phyloP scores from a whole-genome alignment of 2,113 vertebrate genomes.

The Oncorhynchus tshawytscha region DNA sequence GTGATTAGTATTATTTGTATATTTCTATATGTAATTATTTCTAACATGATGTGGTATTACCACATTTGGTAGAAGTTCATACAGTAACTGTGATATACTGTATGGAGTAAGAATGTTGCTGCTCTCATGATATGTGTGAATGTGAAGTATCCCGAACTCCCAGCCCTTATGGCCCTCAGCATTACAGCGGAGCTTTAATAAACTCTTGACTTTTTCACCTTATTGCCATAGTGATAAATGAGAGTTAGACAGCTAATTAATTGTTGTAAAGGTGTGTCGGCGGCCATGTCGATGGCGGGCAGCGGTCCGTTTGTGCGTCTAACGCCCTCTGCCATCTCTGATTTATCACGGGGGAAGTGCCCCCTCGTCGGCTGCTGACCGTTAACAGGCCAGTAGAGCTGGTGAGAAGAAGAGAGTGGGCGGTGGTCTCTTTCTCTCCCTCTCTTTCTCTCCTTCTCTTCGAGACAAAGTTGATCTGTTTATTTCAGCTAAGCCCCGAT shows the following conservation, averaged over 20 bases:
- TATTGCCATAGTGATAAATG: constrained; percentile 75
- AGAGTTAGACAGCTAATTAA: constrained; percentile 73
- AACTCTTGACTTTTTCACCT: constrained; percentile 80
- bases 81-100: constrained; percentile 22
- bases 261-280: constrained; percentile 58
- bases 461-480: constrained; percentile 27
- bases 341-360: constrained; percentile 68
- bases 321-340: constrained; percentile 64
- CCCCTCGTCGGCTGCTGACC: constrained; percentile 32
- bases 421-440: constrained; percentile 8
- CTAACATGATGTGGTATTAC: constrained; percentile 12
- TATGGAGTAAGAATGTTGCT: constrained; percentile 46
- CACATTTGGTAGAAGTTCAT: constrained; percentile 28
- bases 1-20: constrained; percentile 15
- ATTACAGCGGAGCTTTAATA: constrained; percentile 72
- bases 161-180: constrained; percentile 41
- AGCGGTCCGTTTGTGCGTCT: constrained; percentile 62
- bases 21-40: too few relatives aligned
- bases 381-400: constrained; percentile 12
- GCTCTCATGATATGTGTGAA: constrained; percentile 43
- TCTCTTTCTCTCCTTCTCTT: background rate
- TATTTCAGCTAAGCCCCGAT: constrained; percentile 18
- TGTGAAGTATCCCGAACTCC: constrained; percentile 51
- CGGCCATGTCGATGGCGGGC: background rate
- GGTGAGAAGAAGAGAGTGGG: constrained; percentile 1